phyloP scores from a whole-genome alignment of 2,797 vertebrate species.

The Austrolebias charrua region DNA sequence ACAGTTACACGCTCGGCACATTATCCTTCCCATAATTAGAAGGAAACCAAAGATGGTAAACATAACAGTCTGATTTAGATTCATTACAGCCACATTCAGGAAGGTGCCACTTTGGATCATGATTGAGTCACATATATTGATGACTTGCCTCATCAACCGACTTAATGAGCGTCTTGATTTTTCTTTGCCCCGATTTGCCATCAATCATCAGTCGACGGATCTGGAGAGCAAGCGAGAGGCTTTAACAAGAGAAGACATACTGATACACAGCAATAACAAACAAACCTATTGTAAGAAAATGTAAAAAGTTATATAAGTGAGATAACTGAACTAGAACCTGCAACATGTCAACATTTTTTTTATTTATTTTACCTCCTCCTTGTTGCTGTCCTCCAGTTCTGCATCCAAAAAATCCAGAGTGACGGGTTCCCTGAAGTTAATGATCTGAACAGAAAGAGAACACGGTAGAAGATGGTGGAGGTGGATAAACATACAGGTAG shows the following conservation, averaged over 20 bases:
- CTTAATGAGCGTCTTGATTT: conserved; percentile 93
- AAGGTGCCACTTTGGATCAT: conserved; percentile 56
- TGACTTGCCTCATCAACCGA: conserved; percentile 94
- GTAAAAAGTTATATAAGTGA: too few relatives aligned
- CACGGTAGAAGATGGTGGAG: conserved; percentile 9
- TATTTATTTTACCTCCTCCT: conserved; percentile 86
- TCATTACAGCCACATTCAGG: conserved; percentile 50
- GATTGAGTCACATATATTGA: conserved; percentile 65
- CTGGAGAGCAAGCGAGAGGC: conserved; percentile 65
- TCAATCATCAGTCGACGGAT: conserved; percentile 97
- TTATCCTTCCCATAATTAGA: conserved; percentile 18
- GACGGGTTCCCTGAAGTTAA: conserved; percentile 93
- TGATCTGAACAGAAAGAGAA: conserved; percentile 79
- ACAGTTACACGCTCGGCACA: conserved; percentile 8
- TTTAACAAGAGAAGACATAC: background rate
- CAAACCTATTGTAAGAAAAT: background rate
- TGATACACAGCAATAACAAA: background rate
- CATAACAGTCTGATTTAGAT: conserved; percentile 45
- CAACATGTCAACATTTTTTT: background rate
- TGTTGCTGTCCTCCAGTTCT: conserved; percentile 92
- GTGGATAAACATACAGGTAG: background rate
- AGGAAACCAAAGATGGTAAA: conserved; percentile 37
- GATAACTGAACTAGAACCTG: background rate
- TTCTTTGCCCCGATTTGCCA: conserved; percentile 85
- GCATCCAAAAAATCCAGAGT: conserved; percentile 96